Evolutionary conservation across 53 echinoderm and acorn worm species (phyloP).

Genomic region (Zoroaster sp.): DNA sequence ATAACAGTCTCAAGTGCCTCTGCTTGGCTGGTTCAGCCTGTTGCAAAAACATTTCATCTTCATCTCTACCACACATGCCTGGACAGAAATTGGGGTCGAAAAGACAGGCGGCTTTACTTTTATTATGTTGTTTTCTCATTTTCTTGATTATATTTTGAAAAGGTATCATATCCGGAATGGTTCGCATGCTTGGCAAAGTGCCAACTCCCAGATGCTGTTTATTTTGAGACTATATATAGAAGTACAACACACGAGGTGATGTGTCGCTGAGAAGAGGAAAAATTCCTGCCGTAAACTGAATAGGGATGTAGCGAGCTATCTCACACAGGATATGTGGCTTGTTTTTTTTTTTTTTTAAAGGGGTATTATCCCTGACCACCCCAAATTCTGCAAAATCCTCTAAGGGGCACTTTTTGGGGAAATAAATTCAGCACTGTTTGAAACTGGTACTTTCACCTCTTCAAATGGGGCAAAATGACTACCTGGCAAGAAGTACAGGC

Average conservation of each 20-base stretch:
- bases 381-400: no score
- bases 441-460: no score
- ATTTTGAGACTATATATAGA: slow-evolving; percentile 36
- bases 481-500: no score
- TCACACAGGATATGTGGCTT: no score
- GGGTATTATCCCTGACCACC: no score
- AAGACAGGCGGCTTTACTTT: not conserved
- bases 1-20: not conserved
- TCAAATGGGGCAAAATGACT: no score
- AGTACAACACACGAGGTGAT: not conserved
- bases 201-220: slow-evolving; percentile 9
- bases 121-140: slow-evolving; percentile 2
- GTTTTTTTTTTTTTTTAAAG: not conserved
- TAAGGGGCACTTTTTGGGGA: no score
- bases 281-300: slow-evolving; percentile 28
- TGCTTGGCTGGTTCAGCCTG: not conserved
- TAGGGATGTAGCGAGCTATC: no score
- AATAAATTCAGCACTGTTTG: no score
- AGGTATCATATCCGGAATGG: not conserved
- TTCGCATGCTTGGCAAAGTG: slow-evolving; percentile 17
- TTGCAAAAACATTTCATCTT: not conserved
- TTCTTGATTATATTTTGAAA: not conserved
- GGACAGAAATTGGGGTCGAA: not conserved
- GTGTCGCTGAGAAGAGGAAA: not conserved
- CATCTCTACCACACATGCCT: not conserved